Evolutionary conservation across 2,113 vertebrate genomes (phyloP).

Genomic region (Rhynchopsitta pachyrhyncha): DNA sequence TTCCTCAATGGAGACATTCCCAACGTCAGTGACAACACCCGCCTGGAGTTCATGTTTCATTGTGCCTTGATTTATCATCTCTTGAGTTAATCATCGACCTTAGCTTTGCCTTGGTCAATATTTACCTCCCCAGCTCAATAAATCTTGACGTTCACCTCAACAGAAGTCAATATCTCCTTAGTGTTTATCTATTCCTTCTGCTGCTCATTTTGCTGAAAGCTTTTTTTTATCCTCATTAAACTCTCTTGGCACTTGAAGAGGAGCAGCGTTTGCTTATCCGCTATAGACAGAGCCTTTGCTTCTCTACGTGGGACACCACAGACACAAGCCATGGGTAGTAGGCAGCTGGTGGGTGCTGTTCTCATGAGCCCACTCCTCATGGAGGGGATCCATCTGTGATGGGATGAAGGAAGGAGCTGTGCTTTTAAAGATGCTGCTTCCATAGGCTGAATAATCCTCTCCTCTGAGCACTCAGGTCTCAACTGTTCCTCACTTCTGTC

Average conservation of each 20-base stretch:
- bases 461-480: neutral
- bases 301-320: rapidly evolving
- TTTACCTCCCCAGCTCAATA: constrained; percentile 64
- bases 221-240: constrained; percentile 23
- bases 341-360: neutral
- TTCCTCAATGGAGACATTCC: neutral
- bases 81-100: constrained; percentile 68
- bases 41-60: constrained; percentile 10
- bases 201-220: constrained; percentile 62
- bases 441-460: neutral
- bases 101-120: constrained; percentile 67
- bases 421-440: neutral
- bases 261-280: neutral
- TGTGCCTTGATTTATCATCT: constrained; percentile 52
- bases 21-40: neutral
- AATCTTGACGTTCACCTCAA: constrained; percentile 69
- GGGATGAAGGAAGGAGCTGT: neutral
- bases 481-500: neutral
- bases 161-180: constrained; percentile 69
- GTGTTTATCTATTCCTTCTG: constrained; percentile 65
- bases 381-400: neutral
- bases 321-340: neutral
- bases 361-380: neutral
- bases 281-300: neutral
- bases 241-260: neutral